Percentiles rank a stretch among this genome's conserved stretches.
phyloP scores from a whole-genome alignment of 2,888 invertebrate species.

The Hemicrepidius hirtus region DNA sequence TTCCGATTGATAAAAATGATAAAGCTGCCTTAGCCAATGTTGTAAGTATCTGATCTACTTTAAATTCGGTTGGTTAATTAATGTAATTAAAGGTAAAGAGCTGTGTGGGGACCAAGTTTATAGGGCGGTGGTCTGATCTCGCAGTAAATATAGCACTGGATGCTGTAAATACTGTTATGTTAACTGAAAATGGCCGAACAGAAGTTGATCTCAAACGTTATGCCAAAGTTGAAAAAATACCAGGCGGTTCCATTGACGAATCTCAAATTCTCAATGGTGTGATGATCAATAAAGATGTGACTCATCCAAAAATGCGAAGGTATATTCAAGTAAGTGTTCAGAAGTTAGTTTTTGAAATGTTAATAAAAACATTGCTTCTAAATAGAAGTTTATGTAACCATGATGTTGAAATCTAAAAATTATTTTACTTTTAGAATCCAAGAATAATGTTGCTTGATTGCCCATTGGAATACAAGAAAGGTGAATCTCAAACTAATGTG shows the following conservation, averaged over 20 bases:
- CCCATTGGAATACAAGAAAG: constrained; percentile 98
- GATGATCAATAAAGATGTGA: constrained; percentile 99
- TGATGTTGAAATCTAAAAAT: not conserved
- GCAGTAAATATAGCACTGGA: constrained; percentile 97
- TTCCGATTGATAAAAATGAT: constrained; percentile 87
- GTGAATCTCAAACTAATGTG: constrained; percentile 98
- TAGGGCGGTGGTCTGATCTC: constrained; percentile 95
- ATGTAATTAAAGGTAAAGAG: constrained; percentile 80
- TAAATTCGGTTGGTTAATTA: constrained; percentile 10
- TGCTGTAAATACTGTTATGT: constrained; percentile 93
- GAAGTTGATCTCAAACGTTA: constrained; percentile 99
- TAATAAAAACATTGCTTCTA: too few species aligned
- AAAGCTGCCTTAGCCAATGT: constrained; percentile 90
- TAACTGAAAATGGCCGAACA: constrained; percentile 90
- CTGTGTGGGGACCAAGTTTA: constrained; percentile 98
- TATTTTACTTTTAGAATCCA: constrained; percentile 82
- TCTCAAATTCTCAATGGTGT: constrained; percentile 94
- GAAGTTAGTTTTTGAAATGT: not conserved
- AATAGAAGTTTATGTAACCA: too few species aligned
- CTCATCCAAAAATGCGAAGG: constrained; percentile 97
- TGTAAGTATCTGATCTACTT: constrained; percentile 71
- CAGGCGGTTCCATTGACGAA: constrained; percentile 97
- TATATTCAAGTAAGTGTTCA: constrained; percentile 77
- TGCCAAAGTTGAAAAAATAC: constrained; percentile 95
- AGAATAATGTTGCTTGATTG: constrained; percentile 96